A percentile compares a stretch with the other conserved stretches of the same genome.
These are phyloP conservation scores for Daboia siamensis DNA, from an alignment of 2,113 vertebrate genomes.

Conservation along the genomic window DNA sequence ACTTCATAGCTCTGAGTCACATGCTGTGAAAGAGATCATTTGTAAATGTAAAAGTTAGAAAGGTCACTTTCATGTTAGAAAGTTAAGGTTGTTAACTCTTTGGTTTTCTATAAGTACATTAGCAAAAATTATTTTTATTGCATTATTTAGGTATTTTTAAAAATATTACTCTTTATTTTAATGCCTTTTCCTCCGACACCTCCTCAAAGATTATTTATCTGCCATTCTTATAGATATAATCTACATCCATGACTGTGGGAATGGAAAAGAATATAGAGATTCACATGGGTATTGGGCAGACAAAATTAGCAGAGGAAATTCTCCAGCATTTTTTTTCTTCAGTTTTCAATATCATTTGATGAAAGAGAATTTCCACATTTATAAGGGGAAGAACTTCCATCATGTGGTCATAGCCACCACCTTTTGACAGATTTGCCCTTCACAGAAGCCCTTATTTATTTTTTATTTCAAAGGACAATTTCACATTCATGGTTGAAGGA, in stretches of 20 bases:
- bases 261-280: slow-evolving; percentile 23
- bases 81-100: slow-evolving; percentile 29
- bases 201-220: slow-evolving; percentile 9
- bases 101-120: slow-evolving; percentile 23
- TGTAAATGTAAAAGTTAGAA: slow-evolving; percentile 41
- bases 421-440: background rate
- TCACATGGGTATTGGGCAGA: background rate
- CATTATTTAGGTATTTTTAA: background rate
- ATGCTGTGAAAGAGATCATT: slow-evolving; percentile 27
- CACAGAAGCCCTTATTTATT: background rate
- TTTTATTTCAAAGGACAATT: background rate
- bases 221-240: slow-evolving; percentile 12
- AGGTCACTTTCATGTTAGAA: slow-evolving; percentile 23
- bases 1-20: slow-evolving; percentile 42
- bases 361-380: background rate
- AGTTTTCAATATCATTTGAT: background rate
- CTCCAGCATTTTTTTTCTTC: background rate
- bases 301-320: background rate
- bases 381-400: background rate
- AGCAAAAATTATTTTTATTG: slow-evolving; percentile 37
- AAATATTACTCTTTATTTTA: slow-evolving; percentile 13
- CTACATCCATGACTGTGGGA: background rate
- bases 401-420: background rate
- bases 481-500: background rate
- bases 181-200: background rate